Conservation (phyloP, 2,888 invertebrate genomes). For the Sminthurinus aureus region DNA sequence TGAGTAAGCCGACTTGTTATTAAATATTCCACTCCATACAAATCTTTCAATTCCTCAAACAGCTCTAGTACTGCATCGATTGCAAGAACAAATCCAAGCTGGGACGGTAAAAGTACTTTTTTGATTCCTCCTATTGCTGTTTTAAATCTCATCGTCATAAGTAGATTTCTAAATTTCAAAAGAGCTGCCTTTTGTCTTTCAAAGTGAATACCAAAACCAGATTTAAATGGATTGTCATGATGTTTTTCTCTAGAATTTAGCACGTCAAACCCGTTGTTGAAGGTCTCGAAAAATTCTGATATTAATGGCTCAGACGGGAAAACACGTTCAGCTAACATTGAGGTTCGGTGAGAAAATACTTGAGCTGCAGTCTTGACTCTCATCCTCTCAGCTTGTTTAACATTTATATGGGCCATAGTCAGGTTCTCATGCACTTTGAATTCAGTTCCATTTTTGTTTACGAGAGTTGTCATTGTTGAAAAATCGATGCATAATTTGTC, state of each 20-base stretch:
- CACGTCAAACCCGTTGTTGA: constrained; percentile 44
- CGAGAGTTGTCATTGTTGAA: not conserved
- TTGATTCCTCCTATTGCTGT: constrained; percentile 20
- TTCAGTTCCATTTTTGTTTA: not conserved
- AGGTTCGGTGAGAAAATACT: constrained; percentile 39
- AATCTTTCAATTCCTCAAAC: not conserved
- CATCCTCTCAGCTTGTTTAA: constrained; percentile 41
- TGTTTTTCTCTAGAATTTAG: constrained; percentile 40
- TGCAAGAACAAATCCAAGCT: constrained; percentile 30
- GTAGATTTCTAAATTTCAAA: not conserved
- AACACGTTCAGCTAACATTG: constrained; percentile 17
- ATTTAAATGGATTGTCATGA: constrained; percentile 5
- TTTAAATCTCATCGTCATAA: not conserved
- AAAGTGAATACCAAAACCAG: constrained; percentile 22
- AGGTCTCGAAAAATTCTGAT: constrained; percentile 37
- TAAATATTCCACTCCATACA: not conserved
- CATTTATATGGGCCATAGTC: constrained; percentile 4
- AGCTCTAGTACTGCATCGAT: constrained; percentile 12
- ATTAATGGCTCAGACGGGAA: constrained; percentile 6
- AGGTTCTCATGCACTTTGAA: constrained; percentile 14
- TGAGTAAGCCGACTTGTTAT: constrained; percentile 23
- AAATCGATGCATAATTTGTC: not conserved
- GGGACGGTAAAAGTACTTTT: constrained; percentile 32
- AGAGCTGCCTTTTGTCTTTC: constrained; percentile 12
- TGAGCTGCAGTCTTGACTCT: constrained; percentile 42